Conservation (phyloP, 1,140 invertebrate species). For the Drosophila nebulosa region DNA sequence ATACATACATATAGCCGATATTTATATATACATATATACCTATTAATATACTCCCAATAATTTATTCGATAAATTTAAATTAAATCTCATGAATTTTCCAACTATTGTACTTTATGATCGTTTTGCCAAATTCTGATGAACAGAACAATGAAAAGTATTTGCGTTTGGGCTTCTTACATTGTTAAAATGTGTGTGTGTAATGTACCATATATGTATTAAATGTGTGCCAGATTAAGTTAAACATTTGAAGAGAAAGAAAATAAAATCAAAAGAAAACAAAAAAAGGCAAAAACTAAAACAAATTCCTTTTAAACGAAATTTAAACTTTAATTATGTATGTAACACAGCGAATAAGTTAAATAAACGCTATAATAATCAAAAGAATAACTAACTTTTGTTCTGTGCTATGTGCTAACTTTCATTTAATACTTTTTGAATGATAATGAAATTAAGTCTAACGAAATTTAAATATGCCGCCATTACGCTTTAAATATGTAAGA, state of each 20-base stretch:
- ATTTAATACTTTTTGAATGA: no score
- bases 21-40: neutral
- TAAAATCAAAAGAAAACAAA: neutral
- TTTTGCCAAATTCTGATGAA: conserved; percentile 59
- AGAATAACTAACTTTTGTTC: neutral
- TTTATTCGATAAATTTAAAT: conserved; percentile 69
- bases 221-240: conserved; percentile 64
- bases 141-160: conserved; percentile 21
- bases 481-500: no score
- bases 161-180: conserved; percentile 60
- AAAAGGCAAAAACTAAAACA: neutral
- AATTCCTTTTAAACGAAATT: conserved; percentile 38
- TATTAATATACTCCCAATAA: conserved; percentile 48
- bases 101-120: conserved; percentile 65
- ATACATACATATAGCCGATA: conserved; percentile 46
- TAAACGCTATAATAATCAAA: conserved; percentile 55
- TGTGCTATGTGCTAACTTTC: neutral
- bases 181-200: conserved; percentile 44
- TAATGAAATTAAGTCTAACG: no score
- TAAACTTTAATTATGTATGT: conserved; percentile 45
- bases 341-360: conserved; percentile 61
- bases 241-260: conserved; percentile 13
- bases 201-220: conserved; percentile 48
- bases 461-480: no score
- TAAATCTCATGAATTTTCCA: conserved; percentile 53